A percentile compares a stretch with the other conserved stretches of the same genome.
Conservation (phyloP, 2,888 invertebrate species). For the Reticulitermes lucifugus region DNA sequence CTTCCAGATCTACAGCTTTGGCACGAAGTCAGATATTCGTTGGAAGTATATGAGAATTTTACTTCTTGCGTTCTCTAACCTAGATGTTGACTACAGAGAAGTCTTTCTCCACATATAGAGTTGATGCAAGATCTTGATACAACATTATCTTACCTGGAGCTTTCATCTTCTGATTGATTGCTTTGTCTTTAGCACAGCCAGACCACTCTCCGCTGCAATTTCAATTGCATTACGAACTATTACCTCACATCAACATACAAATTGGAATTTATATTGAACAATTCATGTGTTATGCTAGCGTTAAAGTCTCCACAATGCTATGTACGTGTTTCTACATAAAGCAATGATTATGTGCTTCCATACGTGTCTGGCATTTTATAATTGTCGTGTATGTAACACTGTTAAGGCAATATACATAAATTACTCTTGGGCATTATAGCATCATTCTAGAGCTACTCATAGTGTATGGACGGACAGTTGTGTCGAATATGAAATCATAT, state of each 20-base stretch:
- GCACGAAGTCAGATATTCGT: no score
- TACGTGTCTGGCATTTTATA: no score
- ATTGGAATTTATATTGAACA: not conserved
- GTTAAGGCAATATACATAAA: no score
- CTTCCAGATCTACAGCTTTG: no score
- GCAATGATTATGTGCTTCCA: not conserved
- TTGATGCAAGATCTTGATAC: not conserved
- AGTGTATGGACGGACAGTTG: no score
- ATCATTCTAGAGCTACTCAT: no score
- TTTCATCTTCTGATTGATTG: constrained; percentile 30
- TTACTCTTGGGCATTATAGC: no score
- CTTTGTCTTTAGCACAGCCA: constrained; percentile 16
- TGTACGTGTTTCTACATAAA: not conserved
- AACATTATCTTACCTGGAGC: not conserved
- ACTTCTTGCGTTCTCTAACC: not conserved
- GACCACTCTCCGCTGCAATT: not conserved
- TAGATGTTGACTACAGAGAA: not conserved
- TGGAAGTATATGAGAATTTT: no score
- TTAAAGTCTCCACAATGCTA: constrained; percentile 13
- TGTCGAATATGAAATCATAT: no score
- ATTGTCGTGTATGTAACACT: no score
- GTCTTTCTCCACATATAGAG: not conserved
- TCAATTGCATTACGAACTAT: not conserved
- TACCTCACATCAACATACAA: not conserved
- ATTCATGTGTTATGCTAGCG: not conserved